A percentile compares a stretch with the other conserved stretches of the same genome.
phyloP scores from a whole-genome alignment of 2,113 vertebrate genomes.

The Ramphastos sulfuratus region DNA sequence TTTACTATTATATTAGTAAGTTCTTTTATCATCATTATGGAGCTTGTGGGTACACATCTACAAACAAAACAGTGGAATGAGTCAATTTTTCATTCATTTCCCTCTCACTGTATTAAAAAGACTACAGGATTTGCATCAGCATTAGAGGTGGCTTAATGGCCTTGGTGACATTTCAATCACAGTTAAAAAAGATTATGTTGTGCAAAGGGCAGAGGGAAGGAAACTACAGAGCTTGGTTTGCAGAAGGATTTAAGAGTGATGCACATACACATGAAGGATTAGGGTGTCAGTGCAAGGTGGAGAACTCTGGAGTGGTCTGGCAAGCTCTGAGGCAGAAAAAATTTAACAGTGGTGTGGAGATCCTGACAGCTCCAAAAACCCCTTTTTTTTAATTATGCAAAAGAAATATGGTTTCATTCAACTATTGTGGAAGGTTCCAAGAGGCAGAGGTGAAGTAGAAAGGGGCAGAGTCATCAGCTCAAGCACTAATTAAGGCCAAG shows the following conservation, averaged over 20 bases:
- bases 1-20: background rate
- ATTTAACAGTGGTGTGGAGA: background rate
- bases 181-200: background rate
- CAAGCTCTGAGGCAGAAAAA: background rate
- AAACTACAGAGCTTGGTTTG: background rate
- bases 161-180: background rate
- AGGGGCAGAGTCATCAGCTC: background rate
- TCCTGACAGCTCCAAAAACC: background rate
- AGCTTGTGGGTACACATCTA: background rate
- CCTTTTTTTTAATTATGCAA: background rate
- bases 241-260: background rate
- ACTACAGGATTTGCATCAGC: background rate
- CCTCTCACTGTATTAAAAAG: background rate
- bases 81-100: background rate
- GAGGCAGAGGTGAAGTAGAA: background rate
- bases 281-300: background rate
- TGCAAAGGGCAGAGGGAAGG: background rate
- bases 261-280: background rate
- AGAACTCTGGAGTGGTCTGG: background rate
- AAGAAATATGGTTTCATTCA: background rate
- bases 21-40: background rate
- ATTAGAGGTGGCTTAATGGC: background rate
- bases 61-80: background rate
- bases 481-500: slow-evolving; percentile 37
- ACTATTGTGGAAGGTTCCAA: background rate